phyloP scores from a whole-genome alignment of 2,797 vertebrate species.

The Pseudotriccus pelzelni region DNA sequence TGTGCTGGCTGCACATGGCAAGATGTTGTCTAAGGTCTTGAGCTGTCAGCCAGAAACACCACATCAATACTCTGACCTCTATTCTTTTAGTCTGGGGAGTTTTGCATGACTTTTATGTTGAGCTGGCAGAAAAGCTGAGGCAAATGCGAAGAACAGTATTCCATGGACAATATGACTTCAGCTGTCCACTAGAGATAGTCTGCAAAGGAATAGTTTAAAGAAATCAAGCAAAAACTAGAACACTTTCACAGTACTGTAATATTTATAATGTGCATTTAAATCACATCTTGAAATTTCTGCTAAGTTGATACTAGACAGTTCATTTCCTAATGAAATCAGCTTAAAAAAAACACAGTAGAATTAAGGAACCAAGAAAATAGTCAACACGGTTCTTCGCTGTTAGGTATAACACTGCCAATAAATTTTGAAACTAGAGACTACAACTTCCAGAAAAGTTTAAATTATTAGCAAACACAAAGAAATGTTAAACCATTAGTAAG shows the following conservation, averaged over 20 bases:
- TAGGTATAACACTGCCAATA: neutral
- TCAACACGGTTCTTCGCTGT: neutral
- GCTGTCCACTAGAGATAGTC: neutral
- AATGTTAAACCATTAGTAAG: neutral
- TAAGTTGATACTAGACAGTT: neutral
- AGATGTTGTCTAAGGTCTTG: neutral
- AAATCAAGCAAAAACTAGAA: neutral
- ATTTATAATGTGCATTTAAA: neutral
- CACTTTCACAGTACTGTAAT: neutral
- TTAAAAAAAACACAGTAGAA: neutral
- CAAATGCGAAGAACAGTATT: neutral
- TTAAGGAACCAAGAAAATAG: neutral
- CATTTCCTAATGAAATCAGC: neutral
- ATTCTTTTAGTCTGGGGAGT: neutral
- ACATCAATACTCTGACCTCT: neutral
- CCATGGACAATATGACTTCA: neutral
- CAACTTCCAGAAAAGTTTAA: neutral
- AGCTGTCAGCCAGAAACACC: neutral
- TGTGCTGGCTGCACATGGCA: fast-evolving
- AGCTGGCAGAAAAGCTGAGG: neutral
- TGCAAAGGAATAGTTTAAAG: neutral
- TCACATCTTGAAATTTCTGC: neutral
- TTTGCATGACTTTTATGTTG: neutral
- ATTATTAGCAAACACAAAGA: neutral
- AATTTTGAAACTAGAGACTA: neutral